These are phyloP conservation scores for Pristionchus maxplancki DNA, from an alignment of 2,888 invertebrate genomes.

Conservation along the genomic window DNA sequence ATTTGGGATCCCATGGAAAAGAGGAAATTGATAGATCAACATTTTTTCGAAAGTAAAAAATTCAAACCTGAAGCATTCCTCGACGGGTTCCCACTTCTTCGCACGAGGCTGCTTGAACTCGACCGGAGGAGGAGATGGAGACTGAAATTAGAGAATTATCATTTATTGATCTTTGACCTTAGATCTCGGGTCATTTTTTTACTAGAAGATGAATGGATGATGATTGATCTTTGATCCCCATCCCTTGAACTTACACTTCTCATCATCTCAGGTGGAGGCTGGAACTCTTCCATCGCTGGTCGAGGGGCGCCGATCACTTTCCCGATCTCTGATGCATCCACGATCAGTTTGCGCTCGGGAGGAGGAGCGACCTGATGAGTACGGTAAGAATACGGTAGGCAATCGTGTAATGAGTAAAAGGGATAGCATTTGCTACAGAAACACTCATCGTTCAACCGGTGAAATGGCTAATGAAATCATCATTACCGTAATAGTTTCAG, in stretches of 20 bases:
- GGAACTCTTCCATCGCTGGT: background rate
- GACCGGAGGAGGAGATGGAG: slow-evolving; percentile 25
- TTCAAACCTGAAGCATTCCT: slow-evolving; percentile 39
- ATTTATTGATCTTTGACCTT: background rate
- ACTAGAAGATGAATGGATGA: too few relatives aligned
- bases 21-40: too few relatives aligned
- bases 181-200: background rate
- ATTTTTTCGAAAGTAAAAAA: background rate
- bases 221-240: background rate
- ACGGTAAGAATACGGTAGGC: background rate
- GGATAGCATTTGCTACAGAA: too few relatives aligned
- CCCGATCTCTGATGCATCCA: background rate
- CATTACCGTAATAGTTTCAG: too few relatives aligned
- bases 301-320: background rate
- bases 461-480: background rate
- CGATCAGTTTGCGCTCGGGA: slow-evolving; percentile 4
- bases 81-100: slow-evolving; percentile 28
- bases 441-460: too few relatives aligned
- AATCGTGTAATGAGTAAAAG: background rate
- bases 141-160: background rate
- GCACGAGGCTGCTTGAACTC: slow-evolving; percentile 28
- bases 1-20: background rate
- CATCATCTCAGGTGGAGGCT: background rate
- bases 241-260: background rate
- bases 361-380: slow-evolving; percentile 22